These are phyloP conservation scores for Disparrhopalites patrizii DNA, from an alignment of 2,888 invertebrate species.

Conservation along the genomic window DNA sequence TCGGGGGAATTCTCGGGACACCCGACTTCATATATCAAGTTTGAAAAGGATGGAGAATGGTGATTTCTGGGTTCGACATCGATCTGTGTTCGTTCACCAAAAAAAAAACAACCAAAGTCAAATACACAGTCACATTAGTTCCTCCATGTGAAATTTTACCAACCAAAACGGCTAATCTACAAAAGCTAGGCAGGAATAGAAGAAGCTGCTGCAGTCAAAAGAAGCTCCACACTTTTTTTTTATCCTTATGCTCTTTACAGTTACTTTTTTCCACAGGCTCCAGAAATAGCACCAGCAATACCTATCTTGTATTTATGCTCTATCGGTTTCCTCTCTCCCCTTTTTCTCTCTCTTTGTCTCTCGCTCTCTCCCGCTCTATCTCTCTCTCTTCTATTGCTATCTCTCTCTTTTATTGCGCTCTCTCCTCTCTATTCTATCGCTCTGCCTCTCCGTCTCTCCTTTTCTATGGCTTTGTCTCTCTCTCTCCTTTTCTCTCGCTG, in stretches of 20 bases:
- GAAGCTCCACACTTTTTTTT: not conserved
- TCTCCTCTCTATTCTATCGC: not conserved
- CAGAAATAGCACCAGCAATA: not conserved
- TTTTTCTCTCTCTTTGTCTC: too few relatives aligned
- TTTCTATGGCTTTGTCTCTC: not conserved
- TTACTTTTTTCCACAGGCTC: not conserved
- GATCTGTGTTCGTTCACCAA: constrained; percentile 33
- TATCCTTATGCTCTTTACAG: too few relatives aligned
- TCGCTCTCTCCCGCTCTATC: too few relatives aligned
- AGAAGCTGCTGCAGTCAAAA: too few relatives aligned
- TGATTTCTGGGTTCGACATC: constrained; percentile 73
- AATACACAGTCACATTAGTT: constrained; percentile 16
- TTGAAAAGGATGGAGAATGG: constrained; percentile 72
- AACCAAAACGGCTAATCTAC: constrained; percentile 15
- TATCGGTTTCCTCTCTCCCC: constrained; percentile 4
- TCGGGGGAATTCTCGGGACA: constrained; percentile 75
- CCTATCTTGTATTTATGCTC: constrained; percentile 3
- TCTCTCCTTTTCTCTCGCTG: not conserved
- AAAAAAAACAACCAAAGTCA: too few relatives aligned
- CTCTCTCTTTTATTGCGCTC: too few relatives aligned
- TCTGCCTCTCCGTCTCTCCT: too few relatives aligned
- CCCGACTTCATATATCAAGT: constrained; percentile 71
- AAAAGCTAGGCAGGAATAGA: constrained; percentile 2
- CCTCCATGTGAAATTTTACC: constrained; percentile 11
- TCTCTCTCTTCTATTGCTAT: too few relatives aligned